Evolutionary conservation across 2,888 invertebrate genomes (phyloP).

Genomic region (Dolichopus griseipennis): DNA sequence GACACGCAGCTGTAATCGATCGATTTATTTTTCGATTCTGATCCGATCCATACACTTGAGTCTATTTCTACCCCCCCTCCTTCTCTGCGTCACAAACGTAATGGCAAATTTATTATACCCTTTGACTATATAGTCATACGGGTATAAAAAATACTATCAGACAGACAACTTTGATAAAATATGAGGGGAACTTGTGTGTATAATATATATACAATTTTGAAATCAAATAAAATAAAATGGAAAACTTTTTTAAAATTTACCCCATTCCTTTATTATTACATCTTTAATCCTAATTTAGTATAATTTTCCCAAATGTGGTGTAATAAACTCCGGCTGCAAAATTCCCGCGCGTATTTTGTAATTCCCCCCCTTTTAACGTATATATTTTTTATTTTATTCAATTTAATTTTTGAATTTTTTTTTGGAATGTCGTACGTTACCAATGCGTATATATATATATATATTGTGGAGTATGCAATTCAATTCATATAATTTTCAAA

Average conservation of each 20-base stretch:
- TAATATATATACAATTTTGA: not conserved
- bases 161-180: no score
- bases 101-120: no score
- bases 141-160: no score
- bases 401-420: no score
- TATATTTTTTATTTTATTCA: not conserved
- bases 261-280: not conserved
- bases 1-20: no score
- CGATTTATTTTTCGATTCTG: no score
- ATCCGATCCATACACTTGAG: no score
- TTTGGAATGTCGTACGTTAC: not conserved
- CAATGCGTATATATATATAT: not conserved
- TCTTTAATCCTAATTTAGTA: not conserved
- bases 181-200: not conserved
- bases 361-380: not conserved
- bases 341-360: not conserved
- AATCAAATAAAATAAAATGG: not conserved
- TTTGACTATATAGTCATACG: no score
- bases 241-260: not conserved
- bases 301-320: not conserved
- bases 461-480: no score
- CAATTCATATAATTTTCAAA: no score
- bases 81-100: no score
- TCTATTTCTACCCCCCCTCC: no score
- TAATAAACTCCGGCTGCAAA: not conserved